Percentiles rank a stretch among this genome's conserved stretches.
Conservation (phyloP, 2,888 invertebrate genomes). For the Strigamia crassipes region DNA sequence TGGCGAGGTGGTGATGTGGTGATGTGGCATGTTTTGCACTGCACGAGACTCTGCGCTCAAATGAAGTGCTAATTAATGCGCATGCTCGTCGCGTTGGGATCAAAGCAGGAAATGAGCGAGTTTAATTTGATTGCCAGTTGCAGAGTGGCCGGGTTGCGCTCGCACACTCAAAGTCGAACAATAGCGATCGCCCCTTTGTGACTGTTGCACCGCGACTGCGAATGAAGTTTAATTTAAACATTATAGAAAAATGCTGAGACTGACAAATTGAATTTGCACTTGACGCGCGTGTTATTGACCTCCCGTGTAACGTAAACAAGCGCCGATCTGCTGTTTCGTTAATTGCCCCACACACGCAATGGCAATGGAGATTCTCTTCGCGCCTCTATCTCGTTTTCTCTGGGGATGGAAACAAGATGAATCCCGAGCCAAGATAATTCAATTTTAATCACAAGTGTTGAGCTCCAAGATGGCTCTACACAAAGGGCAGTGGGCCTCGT, state of each 20-base stretch:
- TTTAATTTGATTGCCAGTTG: no score
- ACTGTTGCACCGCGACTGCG: no score
- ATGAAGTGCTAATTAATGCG: conserved; percentile 5
- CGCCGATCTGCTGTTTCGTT: background rate
- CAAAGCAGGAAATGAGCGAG: background rate
- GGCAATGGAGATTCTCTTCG: background rate
- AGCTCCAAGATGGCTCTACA: no score
- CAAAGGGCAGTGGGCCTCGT: no score
- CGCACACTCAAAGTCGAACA: background rate
- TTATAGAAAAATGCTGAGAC: background rate
- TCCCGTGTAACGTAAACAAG: background rate
- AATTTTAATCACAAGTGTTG: no score
- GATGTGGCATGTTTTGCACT: background rate
- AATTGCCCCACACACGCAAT: background rate
- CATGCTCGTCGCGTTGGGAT: background rate
- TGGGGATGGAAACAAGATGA: background rate
- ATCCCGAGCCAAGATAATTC: background rate
- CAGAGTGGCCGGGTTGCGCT: no score
- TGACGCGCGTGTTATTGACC: background rate
- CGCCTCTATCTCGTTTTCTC: background rate
- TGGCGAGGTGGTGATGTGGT: background rate
- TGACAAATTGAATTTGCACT: background rate
- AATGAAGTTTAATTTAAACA: no score
- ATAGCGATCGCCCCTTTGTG: background rate
- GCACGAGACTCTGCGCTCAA: background rate